phyloP scores from a whole-genome alignment of 2,888 invertebrate species.

The Tiliacea aurago region DNA sequence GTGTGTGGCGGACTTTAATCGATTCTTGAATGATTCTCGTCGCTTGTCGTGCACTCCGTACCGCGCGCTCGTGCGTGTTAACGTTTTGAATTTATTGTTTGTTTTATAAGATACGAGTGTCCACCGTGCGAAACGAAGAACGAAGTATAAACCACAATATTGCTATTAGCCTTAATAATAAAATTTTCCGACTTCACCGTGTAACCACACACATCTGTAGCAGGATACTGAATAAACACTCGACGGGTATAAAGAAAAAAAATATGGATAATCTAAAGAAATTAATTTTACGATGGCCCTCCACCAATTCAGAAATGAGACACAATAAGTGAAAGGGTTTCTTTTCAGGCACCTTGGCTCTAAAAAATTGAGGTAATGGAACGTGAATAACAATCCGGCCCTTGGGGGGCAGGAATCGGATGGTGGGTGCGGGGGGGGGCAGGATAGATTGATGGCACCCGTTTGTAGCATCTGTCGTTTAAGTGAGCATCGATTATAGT shows the following conservation, averaged over 20 bases:
- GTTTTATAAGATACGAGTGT: constrained; percentile 57
- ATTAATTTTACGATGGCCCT: constrained; percentile 85
- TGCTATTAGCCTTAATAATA: constrained; percentile 46
- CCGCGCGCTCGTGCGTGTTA: constrained; percentile 68
- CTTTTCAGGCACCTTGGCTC: constrained; percentile 86
- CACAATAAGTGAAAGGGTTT: constrained; percentile 89
- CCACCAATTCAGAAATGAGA: constrained; percentile 84
- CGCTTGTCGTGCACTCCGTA: constrained; percentile 70
- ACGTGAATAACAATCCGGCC: constrained; percentile 90
- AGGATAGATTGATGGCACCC: constrained; percentile 88
- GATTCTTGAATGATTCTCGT: constrained; percentile 82
- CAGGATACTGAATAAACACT: constrained; percentile 67
- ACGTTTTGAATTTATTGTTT: constrained; percentile 69
- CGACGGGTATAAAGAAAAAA: constrained; percentile 58
- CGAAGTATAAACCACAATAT: constrained; percentile 30
- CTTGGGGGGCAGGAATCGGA: constrained; percentile 72
- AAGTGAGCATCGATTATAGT: constrained; percentile 89
- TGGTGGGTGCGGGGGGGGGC: constrained; percentile 66
- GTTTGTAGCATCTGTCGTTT: constrained; percentile 90
- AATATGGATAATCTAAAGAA: constrained; percentile 82
- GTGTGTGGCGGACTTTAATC: constrained; percentile 84
- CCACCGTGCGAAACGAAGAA: constrained; percentile 41
- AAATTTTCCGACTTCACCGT: constrained; percentile 56
- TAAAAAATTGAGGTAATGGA: constrained; percentile 90
- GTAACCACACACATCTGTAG: constrained; percentile 68